Base-by-base conservation (phyloP, 2,888 invertebrate genomes). In the Gymnoscelis rufifasciata region DNA sequence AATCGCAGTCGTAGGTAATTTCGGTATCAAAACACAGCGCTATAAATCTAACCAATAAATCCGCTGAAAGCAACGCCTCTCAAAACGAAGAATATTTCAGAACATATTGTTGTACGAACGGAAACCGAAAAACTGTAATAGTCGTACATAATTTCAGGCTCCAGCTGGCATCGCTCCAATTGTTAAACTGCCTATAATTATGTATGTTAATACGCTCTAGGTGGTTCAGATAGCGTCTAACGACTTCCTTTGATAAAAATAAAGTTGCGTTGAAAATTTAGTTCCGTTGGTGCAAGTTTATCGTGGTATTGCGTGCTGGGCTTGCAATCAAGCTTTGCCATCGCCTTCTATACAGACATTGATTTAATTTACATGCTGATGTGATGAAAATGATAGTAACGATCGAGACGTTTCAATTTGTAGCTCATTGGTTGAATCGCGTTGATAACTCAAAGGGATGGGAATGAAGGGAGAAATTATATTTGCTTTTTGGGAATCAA, bases 181-280 rank as follows among this genome's bases (percentile, higher is more conserved):
- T 77, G 82, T 77, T 78, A 77, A 80, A 79, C 79, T 79, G 78
- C 83, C 86, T 83, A 83, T 83, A 86, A 86, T 86, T 86, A 86
- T 84, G 82, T 83, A 86, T 86, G 86, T 81, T 86, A 86, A 86
- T 86, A 83, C 68, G 78, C 72, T 77, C 81, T 78, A 82, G 82
- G 81, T 78, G 77, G 79, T 74, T 76, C 78, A 82, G 86, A 86
- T 86, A 86, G 61, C 81, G 83, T 80, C 84, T 86, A 86, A 86
- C 86, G 84, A 86, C 86, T 86, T 86, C 84, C 86, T 80, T 71
- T 77, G 83, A 83, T 84, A 84, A 84, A 86, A 84, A 86, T 83
- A 82, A 84, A 83, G 83, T 83, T 86, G 86, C 84, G 86, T 83
- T 86, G 86, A 86, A 86, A 86, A 83, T 86, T 86, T 69, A 84